Evolutionary conservation across 2,113 vertebrate species (phyloP).

Genomic region (Rhizomys pruinosus): DNA sequence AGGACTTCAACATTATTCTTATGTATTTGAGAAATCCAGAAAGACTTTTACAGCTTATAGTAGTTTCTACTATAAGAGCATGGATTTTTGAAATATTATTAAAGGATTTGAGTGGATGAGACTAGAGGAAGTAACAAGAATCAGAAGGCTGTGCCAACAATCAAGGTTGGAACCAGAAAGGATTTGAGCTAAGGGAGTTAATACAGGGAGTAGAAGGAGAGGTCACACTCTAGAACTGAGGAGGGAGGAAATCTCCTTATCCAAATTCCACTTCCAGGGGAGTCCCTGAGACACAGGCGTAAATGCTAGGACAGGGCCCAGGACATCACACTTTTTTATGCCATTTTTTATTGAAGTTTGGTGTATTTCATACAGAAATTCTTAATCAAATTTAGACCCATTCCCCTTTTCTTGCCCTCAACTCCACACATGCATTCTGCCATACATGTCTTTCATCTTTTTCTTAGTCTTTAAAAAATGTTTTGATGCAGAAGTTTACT

Average conservation of each 20-base stretch:
- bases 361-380: too few relatives aligned
- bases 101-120: not conserved
- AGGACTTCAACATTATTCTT: constrained; percentile 13
- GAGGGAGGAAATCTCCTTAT: not conserved
- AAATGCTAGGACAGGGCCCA: not conserved
- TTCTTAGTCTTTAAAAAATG: too few relatives aligned
- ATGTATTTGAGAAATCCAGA: not conserved
- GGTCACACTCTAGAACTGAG: not conserved
- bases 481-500: too few relatives aligned
- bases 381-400: too few relatives aligned
- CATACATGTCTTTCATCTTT: too few relatives aligned
- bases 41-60: not conserved
- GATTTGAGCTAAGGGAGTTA: not conserved
- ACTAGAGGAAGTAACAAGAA: not conserved
- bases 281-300: not conserved
- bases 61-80: not conserved
- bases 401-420: too few relatives aligned
- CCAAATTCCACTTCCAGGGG: not conserved
- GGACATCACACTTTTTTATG: not conserved
- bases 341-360: too few relatives aligned
- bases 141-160: not conserved
- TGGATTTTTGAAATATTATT: constrained; percentile 26
- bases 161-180: not conserved
- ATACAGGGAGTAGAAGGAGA: not conserved
- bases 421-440: too few relatives aligned